These are phyloP conservation scores for Lucilia sericata DNA, from an alignment of 1,140 invertebrate genomes.

Conservation along the genomic window DNA sequence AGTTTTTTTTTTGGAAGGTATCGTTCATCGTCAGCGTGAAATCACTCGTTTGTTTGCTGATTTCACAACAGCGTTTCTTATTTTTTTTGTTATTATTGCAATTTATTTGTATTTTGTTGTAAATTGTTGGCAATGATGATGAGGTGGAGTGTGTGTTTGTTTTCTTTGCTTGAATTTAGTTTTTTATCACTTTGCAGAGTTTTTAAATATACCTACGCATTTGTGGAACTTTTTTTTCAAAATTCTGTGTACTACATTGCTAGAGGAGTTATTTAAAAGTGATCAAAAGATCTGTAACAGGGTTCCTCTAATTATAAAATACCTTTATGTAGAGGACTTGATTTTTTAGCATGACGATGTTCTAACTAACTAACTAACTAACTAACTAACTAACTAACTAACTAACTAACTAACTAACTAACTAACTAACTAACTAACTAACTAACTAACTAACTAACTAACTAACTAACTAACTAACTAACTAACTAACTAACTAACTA, in stretches of 20 bases:
- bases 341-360: too few relatives aligned
- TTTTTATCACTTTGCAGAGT: not conserved
- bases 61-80: conserved; percentile 8
- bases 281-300: not conserved
- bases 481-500: too few relatives aligned
- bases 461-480: too few relatives aligned
- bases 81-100: not conserved
- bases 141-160: not conserved
- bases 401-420: too few relatives aligned
- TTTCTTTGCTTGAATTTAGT: not conserved
- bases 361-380: too few relatives aligned
- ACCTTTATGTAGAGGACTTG: not conserved
- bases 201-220: conserved; percentile 20
- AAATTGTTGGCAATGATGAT: conserved; percentile 29
- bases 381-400: too few relatives aligned
- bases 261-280: not conserved
- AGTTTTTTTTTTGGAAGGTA: conserved; percentile 5
- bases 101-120: conserved; percentile 25
- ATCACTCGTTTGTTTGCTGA: conserved; percentile 41
- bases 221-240: not conserved
- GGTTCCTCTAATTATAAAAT: not conserved
- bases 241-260: too few relatives aligned
- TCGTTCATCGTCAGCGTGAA: conserved; percentile 35
- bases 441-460: too few relatives aligned
- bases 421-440: too few relatives aligned